Evolutionary conservation across 2,888 invertebrate genomes (phyloP).

Genomic region (Urechis unicinctus): DNA sequence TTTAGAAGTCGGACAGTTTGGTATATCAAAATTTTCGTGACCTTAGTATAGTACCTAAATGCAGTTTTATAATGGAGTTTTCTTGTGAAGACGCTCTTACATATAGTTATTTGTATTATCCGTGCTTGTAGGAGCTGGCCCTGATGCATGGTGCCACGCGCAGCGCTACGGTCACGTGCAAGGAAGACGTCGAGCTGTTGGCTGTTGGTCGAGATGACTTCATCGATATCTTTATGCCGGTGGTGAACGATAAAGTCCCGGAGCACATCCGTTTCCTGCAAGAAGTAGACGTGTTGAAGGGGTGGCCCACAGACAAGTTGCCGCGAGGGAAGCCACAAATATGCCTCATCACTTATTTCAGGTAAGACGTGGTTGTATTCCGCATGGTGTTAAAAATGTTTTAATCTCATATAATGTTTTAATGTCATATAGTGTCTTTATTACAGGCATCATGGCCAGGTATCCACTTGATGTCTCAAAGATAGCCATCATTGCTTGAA

Average conservation of each 20-base stretch:
- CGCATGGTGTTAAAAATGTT: neutral
- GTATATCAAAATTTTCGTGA: too few species aligned
- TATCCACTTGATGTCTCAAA: too few species aligned
- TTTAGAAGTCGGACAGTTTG: too few species aligned
- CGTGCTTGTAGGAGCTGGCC: conserved; percentile 44
- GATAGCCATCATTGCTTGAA: too few species aligned
- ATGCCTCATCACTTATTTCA: conserved; percentile 45
- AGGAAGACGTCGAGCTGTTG: conserved; percentile 57
- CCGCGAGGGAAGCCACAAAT: conserved; percentile 42
- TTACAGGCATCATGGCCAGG: neutral
- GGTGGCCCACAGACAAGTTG: conserved; percentile 41
- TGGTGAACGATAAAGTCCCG: conserved; percentile 38
- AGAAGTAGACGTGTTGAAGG: conserved; percentile 29
- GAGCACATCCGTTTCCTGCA: conserved; percentile 44
- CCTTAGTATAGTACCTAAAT: too few species aligned
- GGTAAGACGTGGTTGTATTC: conserved; percentile 30
- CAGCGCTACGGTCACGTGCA: conserved; percentile 46
- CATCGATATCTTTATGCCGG: conserved; percentile 53
- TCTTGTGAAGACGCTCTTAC: too few species aligned
- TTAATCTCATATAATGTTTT: neutral
- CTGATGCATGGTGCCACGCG: conserved; percentile 42
- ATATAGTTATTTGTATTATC: neutral
- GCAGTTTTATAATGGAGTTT: neutral
- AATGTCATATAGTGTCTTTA: neutral
- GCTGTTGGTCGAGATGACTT: conserved; percentile 61